Percentiles rank a stretch among this genome's conserved stretches.
Conservation (phyloP, 2,113 vertebrate species). For the Pseudonaja textilis region DNA sequence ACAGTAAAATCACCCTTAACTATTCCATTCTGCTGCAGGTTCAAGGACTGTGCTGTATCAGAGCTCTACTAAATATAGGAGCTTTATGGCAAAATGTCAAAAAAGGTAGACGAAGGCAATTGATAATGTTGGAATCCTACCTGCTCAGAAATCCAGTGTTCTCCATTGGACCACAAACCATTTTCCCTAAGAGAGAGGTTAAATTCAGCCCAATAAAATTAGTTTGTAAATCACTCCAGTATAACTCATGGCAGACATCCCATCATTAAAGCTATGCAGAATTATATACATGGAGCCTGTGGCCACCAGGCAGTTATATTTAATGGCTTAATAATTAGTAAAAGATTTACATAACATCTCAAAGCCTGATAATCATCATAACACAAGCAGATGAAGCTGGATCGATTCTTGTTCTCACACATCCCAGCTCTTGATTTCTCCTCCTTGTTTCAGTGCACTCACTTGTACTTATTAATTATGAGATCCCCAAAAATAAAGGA, state of each 20-base stretch:
- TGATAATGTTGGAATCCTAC: neutral
- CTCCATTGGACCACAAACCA: neutral
- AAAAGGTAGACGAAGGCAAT: neutral
- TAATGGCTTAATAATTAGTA: slow-evolving; percentile 23
- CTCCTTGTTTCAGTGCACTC: neutral
- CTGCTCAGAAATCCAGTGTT: neutral
- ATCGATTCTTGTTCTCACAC: neutral
- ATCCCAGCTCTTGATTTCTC: neutral
- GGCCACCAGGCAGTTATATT: neutral
- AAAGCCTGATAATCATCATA: neutral
- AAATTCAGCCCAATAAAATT: neutral
- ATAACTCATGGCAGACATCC: neutral
- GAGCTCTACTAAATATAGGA: neutral
- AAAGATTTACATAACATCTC: neutral
- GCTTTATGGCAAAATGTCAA: neutral
- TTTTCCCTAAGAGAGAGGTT: too few relatives aligned
- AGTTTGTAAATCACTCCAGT: neutral
- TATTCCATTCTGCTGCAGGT: neutral
- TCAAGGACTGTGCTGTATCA: neutral
- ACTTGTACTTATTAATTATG: slow-evolving; percentile 16
- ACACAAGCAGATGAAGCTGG: neutral
- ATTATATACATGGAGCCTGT: neutral
- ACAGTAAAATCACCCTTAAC: neutral
- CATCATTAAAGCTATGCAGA: neutral
- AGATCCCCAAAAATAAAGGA: neutral